Evolutionary conservation across 2,888 invertebrate species (phyloP).

Genomic region (Willowsia nigromaculata): DNA sequence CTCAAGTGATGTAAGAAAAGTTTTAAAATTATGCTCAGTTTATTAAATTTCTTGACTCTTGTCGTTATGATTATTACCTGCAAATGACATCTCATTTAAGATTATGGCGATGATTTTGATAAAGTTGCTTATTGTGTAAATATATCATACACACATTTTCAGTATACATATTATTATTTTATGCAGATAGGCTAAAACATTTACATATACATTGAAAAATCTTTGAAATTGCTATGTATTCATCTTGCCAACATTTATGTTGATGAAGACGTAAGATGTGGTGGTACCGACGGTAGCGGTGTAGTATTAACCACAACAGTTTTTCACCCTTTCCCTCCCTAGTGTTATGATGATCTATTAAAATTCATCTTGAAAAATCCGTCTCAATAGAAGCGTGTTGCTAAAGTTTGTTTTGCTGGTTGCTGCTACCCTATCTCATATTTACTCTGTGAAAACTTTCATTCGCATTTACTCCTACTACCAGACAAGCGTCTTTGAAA

Average conservation of each 20-base stretch:
- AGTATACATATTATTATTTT: neutral
- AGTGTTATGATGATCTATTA: conserved; percentile 27
- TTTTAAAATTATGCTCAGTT: neutral
- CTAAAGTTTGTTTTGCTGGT: neutral
- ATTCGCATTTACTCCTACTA: neutral
- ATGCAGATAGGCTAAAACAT: neutral
- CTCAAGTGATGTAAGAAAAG: conserved; percentile 75
- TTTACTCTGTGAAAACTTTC: conserved; percentile 22
- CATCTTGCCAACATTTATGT: neutral
- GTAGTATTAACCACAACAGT: conserved; percentile 50
- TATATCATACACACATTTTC: neutral
- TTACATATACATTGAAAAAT: conserved; percentile 38
- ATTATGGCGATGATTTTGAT: conserved; percentile 6
- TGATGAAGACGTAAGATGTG: neutral
- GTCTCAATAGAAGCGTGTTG: neutral
- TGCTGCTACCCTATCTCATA: neutral
- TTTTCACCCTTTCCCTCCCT: conserved; percentile 9
- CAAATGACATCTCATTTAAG: conserved; percentile 24
- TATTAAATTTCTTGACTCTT: conserved; percentile 9
- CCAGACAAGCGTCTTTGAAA: neutral
- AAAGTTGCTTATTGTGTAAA: neutral
- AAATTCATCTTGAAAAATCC: neutral
- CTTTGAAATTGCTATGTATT: neutral
- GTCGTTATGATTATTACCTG: conserved; percentile 34
- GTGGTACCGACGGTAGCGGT: neutral